Percentiles rank a stretch among this genome's conserved stretches.
Conservation (phyloP, 2,113 vertebrate genomes). For the Otus sunia region DNA sequence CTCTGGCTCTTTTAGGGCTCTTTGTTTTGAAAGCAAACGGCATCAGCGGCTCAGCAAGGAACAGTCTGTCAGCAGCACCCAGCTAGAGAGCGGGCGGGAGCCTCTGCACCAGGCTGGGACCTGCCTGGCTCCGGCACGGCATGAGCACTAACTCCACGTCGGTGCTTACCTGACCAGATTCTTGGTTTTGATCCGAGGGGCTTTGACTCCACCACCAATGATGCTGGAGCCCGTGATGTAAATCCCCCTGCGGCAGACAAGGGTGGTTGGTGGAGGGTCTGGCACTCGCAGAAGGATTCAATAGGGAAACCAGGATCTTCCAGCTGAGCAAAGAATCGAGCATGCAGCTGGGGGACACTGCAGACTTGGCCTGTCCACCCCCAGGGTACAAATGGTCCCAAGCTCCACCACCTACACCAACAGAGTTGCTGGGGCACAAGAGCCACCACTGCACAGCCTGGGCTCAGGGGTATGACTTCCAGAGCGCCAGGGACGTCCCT, state of each 20-base stretch:
- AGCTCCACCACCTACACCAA: background rate
- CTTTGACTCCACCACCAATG: constrained; percentile 96
- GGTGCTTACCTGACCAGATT: constrained; percentile 91
- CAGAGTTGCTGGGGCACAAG: background rate
- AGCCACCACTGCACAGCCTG: background rate
- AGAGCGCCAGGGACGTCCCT: background rate
- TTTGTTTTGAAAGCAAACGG: constrained; percentile 58
- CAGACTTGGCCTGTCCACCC: background rate
- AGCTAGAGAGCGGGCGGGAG: background rate
- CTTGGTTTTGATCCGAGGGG: constrained; percentile 97
- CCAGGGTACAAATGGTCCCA: background rate
- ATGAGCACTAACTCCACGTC: background rate
- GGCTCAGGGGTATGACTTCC: background rate
- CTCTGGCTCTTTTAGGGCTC: background rate
- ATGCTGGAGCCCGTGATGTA: constrained; percentile 98
- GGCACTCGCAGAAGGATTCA: background rate
- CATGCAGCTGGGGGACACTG: background rate
- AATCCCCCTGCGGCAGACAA: constrained; percentile 86
- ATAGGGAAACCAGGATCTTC: background rate
- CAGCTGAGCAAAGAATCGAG: background rate
- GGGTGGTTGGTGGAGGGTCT: background rate
- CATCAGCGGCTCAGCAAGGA: background rate
- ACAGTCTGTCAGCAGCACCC: background rate
- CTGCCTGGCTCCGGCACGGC: background rate
- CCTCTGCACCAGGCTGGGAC: background rate